Evolutionary conservation across 2,113 vertebrate genomes (phyloP), one percentile per base, ranked within the genome.

Genomic region (Dascyllus trimaculatus): DNA sequence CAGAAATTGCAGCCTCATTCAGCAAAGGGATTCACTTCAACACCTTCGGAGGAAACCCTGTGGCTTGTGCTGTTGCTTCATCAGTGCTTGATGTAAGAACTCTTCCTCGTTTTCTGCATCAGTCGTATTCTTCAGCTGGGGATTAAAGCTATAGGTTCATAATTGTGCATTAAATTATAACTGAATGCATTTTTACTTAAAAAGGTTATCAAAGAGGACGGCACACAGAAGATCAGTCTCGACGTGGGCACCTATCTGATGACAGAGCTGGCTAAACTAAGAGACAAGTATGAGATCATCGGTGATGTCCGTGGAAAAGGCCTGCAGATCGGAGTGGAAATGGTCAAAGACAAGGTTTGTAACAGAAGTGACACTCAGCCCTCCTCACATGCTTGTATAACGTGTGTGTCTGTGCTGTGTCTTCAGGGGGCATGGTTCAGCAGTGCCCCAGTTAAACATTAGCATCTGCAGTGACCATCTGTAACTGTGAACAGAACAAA

Each of bases 281-380:
- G 96, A 58, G 95, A 98, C 69, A 94, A 96, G 66, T 97, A 96
- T 0, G 95, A 99, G 80, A 95, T 98, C 2, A 59, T 99, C 4
- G 98, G 98, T 25, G 98, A 99, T 14, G 96, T 99, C 48, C 95
- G 98, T 49, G 98, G 98, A 54, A 99, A 98, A 87, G 98, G 98
- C 57, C 95, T 99, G 58, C 94, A 95, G 94, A 95, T 99, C 2
- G 98, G 97, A 1, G 83, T 99, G 75, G 97, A 99, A 88, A 97
- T 99, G 97, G 97, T 99, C 57, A 94, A 88, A 84, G 95, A 98
- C 83, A 98, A 98, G 97, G 98, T 61, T 32, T 59, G 4, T 3
- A 11, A 35, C 57, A 67, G 49, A 48, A 52, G 49, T n/a, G 56
- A 54, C 7, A 29, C n/a, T 74, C 22, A 13, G 4, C 45, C 61